phyloP scores from a whole-genome alignment of 1,140 invertebrate species.

The Asobara japonica region DNA sequence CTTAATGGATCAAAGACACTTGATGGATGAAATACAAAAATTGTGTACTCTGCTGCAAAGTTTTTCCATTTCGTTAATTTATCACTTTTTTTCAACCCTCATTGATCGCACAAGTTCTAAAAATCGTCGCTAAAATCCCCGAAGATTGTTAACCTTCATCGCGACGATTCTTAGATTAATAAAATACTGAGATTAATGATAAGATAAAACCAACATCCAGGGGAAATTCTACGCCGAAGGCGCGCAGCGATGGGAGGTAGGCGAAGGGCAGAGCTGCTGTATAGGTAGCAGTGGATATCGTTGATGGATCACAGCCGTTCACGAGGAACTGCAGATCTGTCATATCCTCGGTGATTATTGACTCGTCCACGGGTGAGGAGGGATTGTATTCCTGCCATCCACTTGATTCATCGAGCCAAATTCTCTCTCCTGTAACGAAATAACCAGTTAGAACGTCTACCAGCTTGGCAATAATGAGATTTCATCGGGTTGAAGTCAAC shows the following conservation, averaged over 20 bases:
- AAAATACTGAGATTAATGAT: neutral
- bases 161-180: neutral
- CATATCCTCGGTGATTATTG: slow-evolving; percentile 39
- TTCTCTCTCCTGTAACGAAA: slow-evolving; percentile 50
- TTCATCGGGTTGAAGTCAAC: no score
- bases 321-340: slow-evolving; percentile 61
- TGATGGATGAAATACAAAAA: no score
- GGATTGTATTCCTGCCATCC: slow-evolving; percentile 40
- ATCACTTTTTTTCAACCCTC: no score
- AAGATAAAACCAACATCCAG: slow-evolving; percentile 70
- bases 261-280: slow-evolving; percentile 78
- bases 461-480: no score
- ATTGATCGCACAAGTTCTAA: no score
- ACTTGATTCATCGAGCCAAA: slow-evolving; percentile 58
- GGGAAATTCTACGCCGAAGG: slow-evolving; percentile 78
- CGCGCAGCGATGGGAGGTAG: slow-evolving; percentile 77
- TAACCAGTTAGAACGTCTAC: neutral
- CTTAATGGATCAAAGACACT: no score
- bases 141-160: neutral
- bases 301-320: slow-evolving; percentile 57
- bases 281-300: slow-evolving; percentile 71
- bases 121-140: no score
- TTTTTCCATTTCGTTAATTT: no score
- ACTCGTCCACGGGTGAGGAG: slow-evolving; percentile 30
- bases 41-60: no score